Conservation (phyloP, 2,888 invertebrate genomes). For the Xestia rhomboidea region DNA sequence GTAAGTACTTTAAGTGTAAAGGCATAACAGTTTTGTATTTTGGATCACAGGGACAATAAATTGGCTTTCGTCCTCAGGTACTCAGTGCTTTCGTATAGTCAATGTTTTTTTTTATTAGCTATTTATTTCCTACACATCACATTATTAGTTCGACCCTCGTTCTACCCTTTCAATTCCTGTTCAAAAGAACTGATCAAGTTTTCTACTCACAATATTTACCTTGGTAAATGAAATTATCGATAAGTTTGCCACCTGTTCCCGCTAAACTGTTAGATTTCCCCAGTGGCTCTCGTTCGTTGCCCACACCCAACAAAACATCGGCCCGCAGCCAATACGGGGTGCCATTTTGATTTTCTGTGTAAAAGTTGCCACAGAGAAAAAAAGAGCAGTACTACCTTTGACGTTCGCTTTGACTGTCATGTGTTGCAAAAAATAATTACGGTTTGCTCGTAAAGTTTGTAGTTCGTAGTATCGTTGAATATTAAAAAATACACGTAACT, state of each 20-base stretch:
- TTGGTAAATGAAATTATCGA: constrained; percentile 60
- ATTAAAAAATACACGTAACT: constrained; percentile 2
- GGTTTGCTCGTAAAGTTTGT: neutral
- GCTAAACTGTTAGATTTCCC: constrained; percentile 66
- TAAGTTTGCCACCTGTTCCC: constrained; percentile 56
- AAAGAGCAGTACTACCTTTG: constrained; percentile 34
- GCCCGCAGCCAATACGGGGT: constrained; percentile 21
- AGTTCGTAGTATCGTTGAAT: neutral
- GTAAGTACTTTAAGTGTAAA: no score
- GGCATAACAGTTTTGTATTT: neutral
- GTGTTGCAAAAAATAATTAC: constrained; percentile 33
- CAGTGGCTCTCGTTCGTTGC: constrained; percentile 47
- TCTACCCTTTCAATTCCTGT: constrained; percentile 24
- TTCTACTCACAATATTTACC: constrained; percentile 44
- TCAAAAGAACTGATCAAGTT: constrained; percentile 17
- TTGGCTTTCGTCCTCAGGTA: neutral
- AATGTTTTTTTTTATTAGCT: neutral
- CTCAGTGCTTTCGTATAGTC: neutral
- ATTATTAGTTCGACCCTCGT: constrained; percentile 1
- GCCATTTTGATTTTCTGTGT: constrained; percentile 46
- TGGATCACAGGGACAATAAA: neutral
- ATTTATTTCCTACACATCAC: neutral
- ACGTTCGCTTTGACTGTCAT: constrained; percentile 23
- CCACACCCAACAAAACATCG: constrained; percentile 41
- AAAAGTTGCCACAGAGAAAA: constrained; percentile 32